Conservation (phyloP, 2,797 vertebrate genomes). For the Gambelia wislizenii region DNA sequence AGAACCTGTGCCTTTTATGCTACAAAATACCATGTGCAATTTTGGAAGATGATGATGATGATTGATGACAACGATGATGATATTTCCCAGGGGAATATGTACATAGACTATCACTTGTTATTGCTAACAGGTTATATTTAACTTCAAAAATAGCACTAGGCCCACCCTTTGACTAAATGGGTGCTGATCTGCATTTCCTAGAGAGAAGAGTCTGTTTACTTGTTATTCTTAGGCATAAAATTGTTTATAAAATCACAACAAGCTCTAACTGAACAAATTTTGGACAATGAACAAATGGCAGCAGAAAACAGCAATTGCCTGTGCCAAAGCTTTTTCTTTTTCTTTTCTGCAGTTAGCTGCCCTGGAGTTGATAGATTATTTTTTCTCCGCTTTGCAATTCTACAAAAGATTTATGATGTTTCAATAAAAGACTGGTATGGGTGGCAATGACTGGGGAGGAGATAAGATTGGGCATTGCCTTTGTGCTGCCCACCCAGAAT, state of each 20-base stretch:
- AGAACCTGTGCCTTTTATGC: not conserved
- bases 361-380: fast-evolving
- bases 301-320: fast-evolving
- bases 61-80: not conserved
- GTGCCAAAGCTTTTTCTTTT: not conserved
- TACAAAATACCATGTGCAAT: not conserved
- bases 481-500: not conserved
- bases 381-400: not conserved
- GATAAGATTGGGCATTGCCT: not conserved
- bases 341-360: not conserved
- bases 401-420: not conserved
- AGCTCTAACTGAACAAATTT: not conserved
- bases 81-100: not conserved
- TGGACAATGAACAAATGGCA: fast-evolving
- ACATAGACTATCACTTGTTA: not conserved
- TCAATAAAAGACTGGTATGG: not conserved
- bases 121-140: not conserved
- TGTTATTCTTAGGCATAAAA: not conserved
- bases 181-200: not conserved
- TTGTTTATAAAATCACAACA: not conserved
- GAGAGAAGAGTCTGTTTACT: not conserved
- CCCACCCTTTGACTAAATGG: not conserved
- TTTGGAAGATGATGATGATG: not conserved
- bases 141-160: not conserved
- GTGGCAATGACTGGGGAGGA: not conserved